Percentiles rank a stretch among this genome's conserved stretches.
Conservation (phyloP, 1,140 invertebrate species). For the silkworm (Bombyx mori) region DNA sequence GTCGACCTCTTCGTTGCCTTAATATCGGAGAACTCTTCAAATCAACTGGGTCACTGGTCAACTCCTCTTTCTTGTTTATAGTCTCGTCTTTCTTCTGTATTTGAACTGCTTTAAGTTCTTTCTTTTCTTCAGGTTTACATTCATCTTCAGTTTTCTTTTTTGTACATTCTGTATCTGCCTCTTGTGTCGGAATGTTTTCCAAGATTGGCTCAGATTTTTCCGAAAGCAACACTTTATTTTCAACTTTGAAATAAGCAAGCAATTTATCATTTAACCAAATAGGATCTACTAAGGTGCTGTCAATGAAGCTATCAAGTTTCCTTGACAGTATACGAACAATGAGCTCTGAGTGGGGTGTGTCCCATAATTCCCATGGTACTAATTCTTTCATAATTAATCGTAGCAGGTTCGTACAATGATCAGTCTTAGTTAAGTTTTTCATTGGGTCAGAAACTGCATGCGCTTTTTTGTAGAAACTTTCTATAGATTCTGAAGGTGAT, state of each 20-base stretch:
- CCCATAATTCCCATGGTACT: slow-evolving; percentile 77
- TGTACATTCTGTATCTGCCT: too few species aligned
- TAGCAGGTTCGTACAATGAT: slow-evolving; percentile 74
- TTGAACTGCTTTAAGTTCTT: not conserved
- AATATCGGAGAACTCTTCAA: slow-evolving; percentile 41
- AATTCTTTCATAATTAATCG: slow-evolving; percentile 74
- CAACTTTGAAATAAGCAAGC: slow-evolving; percentile 26
- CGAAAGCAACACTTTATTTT: slow-evolving; percentile 11
- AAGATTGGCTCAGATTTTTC: slow-evolving; percentile 4
- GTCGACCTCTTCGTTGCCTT: slow-evolving; percentile 46
- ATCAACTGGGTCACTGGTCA: slow-evolving; percentile 38
- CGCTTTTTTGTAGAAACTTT: slow-evolving; percentile 46
- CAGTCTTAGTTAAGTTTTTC: slow-evolving; percentile 52
- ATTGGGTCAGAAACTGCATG: slow-evolving; percentile 51
- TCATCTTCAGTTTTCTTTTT: too few species aligned
- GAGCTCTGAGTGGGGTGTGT: slow-evolving; percentile 75
- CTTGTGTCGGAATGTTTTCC: not conserved
- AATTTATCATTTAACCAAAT: slow-evolving; percentile 71
- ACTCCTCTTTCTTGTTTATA: slow-evolving; percentile 20
- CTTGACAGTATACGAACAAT: slow-evolving; percentile 75
- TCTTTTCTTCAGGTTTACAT: slow-evolving; percentile 1
- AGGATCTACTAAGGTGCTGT: slow-evolving; percentile 63
- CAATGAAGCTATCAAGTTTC: slow-evolving; percentile 67
- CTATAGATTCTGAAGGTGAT: slow-evolving; percentile 31
- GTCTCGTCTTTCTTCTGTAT: not conserved